These are phyloP conservation scores for Trachymyrmex septentrionalis DNA, from an alignment of 1,140 invertebrate species.

Conservation along the genomic window DNA sequence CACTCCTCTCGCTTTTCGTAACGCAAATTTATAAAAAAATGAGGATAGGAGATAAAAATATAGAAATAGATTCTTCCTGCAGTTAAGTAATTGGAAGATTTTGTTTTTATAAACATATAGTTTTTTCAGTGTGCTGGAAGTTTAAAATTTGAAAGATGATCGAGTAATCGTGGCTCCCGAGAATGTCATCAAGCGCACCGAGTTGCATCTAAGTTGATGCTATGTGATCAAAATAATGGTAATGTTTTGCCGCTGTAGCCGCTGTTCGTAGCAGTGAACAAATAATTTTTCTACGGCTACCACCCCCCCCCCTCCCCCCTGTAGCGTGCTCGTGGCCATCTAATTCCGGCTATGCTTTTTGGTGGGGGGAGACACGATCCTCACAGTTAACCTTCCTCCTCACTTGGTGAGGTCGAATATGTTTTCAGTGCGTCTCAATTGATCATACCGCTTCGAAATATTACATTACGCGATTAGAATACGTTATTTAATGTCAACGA, in stretches of 20 bases:
- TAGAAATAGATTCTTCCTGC: background rate
- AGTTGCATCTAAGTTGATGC: background rate
- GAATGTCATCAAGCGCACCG: conserved; percentile 25
- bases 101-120: background rate
- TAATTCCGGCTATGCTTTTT: conserved; percentile 79
- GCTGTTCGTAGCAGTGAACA: conserved; percentile 67
- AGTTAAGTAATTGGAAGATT: background rate
- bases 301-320: conserved; percentile 79
- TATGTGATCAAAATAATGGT: conserved; percentile 65
- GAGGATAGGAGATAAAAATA: background rate
- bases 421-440: conserved; percentile 69
- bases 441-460: background rate
- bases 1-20: background rate
- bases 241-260: conserved; percentile 35
- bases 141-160: background rate
- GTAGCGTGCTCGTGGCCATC: conserved; percentile 83
- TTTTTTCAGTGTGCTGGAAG: background rate
- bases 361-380: conserved; percentile 79
- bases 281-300: conserved; percentile 82
- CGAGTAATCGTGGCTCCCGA: background rate
- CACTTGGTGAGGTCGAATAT: conserved; percentile 58
- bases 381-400: conserved; percentile 75
- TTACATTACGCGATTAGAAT: background rate
- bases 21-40: background rate
- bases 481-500: background rate